Base-by-base conservation (phyloP, 2,113 vertebrate genomes). In the Sinocyclocheilus maitianheensis region DNA sequence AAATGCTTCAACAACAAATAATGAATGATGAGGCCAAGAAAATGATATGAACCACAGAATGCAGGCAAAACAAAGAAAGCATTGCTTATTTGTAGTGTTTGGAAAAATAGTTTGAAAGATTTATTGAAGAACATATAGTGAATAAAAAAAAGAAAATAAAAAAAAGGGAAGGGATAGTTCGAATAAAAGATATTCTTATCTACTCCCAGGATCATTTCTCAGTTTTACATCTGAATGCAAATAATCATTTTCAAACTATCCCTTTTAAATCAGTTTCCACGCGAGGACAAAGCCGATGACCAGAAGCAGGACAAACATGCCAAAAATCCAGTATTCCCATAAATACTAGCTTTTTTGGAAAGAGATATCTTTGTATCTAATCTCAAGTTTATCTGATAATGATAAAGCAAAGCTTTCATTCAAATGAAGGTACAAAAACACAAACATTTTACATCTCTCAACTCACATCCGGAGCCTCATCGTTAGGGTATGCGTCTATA, bases 401-500 rank as follows among this genome's bases (percentile, higher is more conserved):
- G 71, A 46, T 20, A 3, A 76, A 81, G 11, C n/a, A 63, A 79
- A 79, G 51, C 5, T 60, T 34, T 13, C 2, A 14, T 8, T 63
- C 55, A 60, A 22, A 78, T 30, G 20, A 24, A 12, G 20, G 26
- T 55, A 84, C 71, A 89, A 83, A 80, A 16, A 63, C 40, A 82
- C 48, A 84, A 24, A 87, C 30, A 91, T 55, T 55, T 14, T 43
- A 76, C 16, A 81, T 69, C 83, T 72, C 43, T 26, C 74, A 87
- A 96, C 96, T 96, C 95, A 99, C 98, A 93, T 99, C 97, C 0
- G 96, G 95, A 0, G 95, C 95, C 84, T 99, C 98, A 87, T 98
- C 97, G 1, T 99, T 99, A 91, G 97, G 97, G 81, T 99, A 99
- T 0, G 98, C 98, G 92, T 99, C 97, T 93, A 99, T 93, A 94